Evolutionary conservation across 2,113 vertebrate species (phyloP).

Genomic region (Crotalus tigris): DNA sequence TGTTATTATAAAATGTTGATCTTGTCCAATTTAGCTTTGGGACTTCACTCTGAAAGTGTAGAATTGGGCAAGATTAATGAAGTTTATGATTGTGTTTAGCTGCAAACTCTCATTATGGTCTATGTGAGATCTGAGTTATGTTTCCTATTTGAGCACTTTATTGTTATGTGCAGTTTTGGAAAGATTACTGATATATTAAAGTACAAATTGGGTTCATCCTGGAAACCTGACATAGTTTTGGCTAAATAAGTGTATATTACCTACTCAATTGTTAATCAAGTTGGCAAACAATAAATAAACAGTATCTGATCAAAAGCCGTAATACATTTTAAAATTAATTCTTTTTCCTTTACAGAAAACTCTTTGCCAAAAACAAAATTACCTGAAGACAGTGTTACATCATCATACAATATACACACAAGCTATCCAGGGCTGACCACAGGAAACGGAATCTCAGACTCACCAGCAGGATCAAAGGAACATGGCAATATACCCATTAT

Average conservation of each 20-base stretch:
- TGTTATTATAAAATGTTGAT: not conserved
- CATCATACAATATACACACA: conserved; percentile 87
- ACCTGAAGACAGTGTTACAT: conserved; percentile 85
- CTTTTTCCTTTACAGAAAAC: conserved; percentile 85
- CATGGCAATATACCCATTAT: conserved; percentile 93
- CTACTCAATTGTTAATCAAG: not conserved
- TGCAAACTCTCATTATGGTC: not conserved
- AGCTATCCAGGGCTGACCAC: conserved; percentile 84
- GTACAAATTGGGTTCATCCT: not conserved
- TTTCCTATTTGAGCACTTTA: not conserved
- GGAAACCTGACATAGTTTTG: not conserved
- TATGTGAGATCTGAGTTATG: not conserved
- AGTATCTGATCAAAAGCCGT: conserved; percentile 47
- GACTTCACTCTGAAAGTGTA: not conserved
- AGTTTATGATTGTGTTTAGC: not conserved
- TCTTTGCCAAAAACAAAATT: conserved; percentile 95
- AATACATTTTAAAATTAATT: conserved; percentile 49
- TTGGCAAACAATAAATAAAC: not conserved
- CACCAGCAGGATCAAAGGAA: conserved; percentile 86
- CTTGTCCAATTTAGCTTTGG: not conserved
- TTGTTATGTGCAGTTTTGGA: not conserved
- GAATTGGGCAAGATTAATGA: not conserved
- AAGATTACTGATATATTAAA: not conserved
- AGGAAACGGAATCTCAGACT: conserved; percentile 90
- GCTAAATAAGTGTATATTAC: not conserved